A percentile compares a stretch with the other conserved stretches of the same genome.
phyloP scores from a whole-genome alignment of 2,113 vertebrate species.

The Channa maculata region DNA sequence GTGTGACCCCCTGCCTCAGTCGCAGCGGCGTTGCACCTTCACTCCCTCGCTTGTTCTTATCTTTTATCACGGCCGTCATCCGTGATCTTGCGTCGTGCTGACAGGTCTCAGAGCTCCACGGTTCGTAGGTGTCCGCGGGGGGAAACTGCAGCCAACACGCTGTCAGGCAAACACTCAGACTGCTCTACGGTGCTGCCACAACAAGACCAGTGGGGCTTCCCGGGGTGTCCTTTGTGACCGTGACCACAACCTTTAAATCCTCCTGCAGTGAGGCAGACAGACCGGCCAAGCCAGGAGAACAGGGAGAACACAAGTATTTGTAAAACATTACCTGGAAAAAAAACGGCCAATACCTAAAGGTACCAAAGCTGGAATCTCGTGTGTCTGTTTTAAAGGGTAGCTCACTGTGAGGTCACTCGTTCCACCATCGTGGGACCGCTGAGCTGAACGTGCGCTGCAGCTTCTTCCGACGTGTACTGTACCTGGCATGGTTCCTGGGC shows the following conservation, averaged over 20 bases:
- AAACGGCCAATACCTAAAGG: too few species aligned
- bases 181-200: conserved; percentile 88
- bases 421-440: too few species aligned
- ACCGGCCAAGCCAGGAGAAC: neutral
- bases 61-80: conserved; percentile 2
- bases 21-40: neutral
- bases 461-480: neutral
- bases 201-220: conserved; percentile 93
- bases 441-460: too few species aligned
- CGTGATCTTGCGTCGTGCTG: neutral
- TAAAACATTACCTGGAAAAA: neutral
- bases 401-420: too few species aligned
- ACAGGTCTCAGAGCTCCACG: conserved; percentile 85
- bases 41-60: conserved; percentile 6
- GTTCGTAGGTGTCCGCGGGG: conserved; percentile 84
- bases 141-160: conserved; percentile 55
- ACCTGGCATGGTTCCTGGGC: conserved; percentile 95
- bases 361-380: too few species aligned
- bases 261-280: conserved; percentile 78
- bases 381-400: too few species aligned
- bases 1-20: neutral
- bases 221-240: conserved; percentile 92
- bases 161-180: conserved; percentile 84
- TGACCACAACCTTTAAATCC: conserved; percentile 96
- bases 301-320: neutral